phyloP scores from a whole-genome alignment of 2,797 vertebrate species.

The Gadopsis marmoratus region DNA sequence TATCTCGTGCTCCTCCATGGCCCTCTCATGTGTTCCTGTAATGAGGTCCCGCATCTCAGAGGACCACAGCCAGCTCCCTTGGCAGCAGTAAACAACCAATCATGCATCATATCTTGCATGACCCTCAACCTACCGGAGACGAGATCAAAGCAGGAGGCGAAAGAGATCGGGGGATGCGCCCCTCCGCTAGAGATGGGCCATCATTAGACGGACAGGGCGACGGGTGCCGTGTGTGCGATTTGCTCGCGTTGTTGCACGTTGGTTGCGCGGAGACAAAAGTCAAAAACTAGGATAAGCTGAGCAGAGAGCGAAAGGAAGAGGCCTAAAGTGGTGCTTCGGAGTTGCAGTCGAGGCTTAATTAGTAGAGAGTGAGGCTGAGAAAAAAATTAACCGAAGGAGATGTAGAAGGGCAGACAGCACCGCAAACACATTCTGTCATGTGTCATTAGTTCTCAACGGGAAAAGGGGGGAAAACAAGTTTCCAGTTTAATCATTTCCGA shows the following conservation, averaged over 20 bases:
- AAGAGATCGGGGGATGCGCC: conserved; percentile 12
- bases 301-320: background rate
- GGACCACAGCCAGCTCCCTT: conserved; percentile 43
- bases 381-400: conserved; percentile 58
- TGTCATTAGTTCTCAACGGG: conserved; percentile 60
- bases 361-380: conserved; percentile 17
- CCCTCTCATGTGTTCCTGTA: conserved; percentile 54
- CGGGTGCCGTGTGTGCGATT: conserved; percentile 18
- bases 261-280: conserved; percentile 12
- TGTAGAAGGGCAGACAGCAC: conserved; percentile 48
- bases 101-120: conserved; percentile 57
- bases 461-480: conserved; percentile 58
- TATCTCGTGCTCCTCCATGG: conserved; percentile 46
- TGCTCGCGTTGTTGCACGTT: conserved; percentile 10
- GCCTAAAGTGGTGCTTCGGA: conserved; percentile 27
- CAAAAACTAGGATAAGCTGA: conserved; percentile 7
- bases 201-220: conserved; percentile 54
- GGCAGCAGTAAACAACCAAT: conserved; percentile 69
- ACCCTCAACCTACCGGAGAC: conserved; percentile 62
- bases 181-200: conserved; percentile 36
- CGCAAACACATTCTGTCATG: conserved; percentile 65
- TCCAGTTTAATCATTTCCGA: conserved; percentile 60
- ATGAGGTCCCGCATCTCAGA: conserved; percentile 68
- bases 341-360: conserved; percentile 33
- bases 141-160: conserved; percentile 68